These are phyloP conservation scores for Porites cylindrica DNA, from an alignment of 92 coral and sea anemone species.

Conservation along the genomic window DNA sequence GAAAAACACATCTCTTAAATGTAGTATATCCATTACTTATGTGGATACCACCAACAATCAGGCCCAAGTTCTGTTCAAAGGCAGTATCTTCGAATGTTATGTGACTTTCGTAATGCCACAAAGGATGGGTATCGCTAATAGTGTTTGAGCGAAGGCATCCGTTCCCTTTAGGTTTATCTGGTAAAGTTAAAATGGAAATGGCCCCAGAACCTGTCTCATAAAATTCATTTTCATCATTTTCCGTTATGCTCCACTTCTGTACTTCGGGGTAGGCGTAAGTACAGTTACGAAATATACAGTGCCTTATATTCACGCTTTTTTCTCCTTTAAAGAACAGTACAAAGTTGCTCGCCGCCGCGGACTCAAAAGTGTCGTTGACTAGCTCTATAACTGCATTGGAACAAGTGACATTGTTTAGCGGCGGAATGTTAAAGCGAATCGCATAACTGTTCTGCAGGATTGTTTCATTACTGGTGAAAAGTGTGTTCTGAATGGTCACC, in stretches of 20 bases:
- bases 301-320: background rate
- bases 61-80: conserved; percentile 39
- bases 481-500: conserved; percentile 7
- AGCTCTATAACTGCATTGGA: conserved; percentile 13
- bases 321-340: background rate
- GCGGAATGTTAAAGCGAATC: background rate
- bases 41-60: conserved; percentile 33
- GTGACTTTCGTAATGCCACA: conserved; percentile 44
- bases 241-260: background rate
- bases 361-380: conserved; percentile 26
- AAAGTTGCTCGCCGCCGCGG: conserved; percentile 9
- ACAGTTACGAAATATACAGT: conserved; percentile 12
- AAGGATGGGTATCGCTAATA: conserved; percentile 10
- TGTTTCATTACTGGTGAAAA: background rate
- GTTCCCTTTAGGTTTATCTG: background rate
- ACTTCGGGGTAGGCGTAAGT: background rate
- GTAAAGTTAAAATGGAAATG: background rate
- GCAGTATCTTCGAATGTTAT: conserved; percentile 36
- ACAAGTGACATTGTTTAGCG: background rate
- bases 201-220: conserved; percentile 8
- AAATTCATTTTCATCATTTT: background rate
- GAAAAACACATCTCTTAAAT: conserved; percentile 33
- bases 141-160: background rate
- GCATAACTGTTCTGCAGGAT: background rate
- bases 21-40: conserved; percentile 23